Percentiles rank a stretch among this genome's conserved stretches.
Evolutionary conservation across 1,140 invertebrate species (phyloP).

Genomic region (Samia ricini): DNA sequence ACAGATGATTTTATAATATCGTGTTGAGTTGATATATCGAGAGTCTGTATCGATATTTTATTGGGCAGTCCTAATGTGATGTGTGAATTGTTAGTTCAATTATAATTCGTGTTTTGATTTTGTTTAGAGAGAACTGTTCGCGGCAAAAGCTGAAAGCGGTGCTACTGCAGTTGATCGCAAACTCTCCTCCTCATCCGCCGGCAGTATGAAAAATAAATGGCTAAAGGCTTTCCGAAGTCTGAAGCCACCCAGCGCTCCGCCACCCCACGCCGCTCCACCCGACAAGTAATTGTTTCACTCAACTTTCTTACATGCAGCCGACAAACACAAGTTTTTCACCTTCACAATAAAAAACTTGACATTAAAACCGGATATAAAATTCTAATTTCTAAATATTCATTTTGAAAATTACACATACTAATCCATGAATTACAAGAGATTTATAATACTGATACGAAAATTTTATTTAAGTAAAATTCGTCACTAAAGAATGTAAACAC

Average conservation of each 20-base stretch:
- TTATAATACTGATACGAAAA: too few species aligned
- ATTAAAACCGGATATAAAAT: background rate
- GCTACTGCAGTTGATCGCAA: constrained; percentile 84
- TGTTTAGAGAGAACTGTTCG: constrained; percentile 92
- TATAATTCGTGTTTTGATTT: background rate
- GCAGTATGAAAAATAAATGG: constrained; percentile 98
- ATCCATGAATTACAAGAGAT: too few species aligned
- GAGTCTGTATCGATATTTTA: too few species aligned
- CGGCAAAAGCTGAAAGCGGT: constrained; percentile 83
- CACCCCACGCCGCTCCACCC: constrained; percentile 68
- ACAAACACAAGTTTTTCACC: background rate
- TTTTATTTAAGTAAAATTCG: too few species aligned
- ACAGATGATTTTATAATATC: too few species aligned
- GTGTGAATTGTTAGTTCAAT: too few species aligned
- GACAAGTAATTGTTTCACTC: constrained; percentile 73
- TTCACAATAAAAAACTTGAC: background rate
- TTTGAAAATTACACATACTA: too few species aligned
- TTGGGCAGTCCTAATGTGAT: too few species aligned
- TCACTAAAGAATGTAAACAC: too few species aligned
- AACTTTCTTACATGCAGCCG: background rate
- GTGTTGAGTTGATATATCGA: too few species aligned
- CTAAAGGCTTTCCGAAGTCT: constrained; percentile 97
- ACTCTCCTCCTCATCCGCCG: constrained; percentile 90
- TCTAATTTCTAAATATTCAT: too few species aligned
- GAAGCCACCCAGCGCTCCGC: constrained; percentile 86